Percentiles rank a stretch among this genome's conserved stretches.
These are phyloP conservation scores for Otocyon megalotis DNA, from an alignment of 2,113 vertebrate species.

Conservation along the genomic window DNA sequence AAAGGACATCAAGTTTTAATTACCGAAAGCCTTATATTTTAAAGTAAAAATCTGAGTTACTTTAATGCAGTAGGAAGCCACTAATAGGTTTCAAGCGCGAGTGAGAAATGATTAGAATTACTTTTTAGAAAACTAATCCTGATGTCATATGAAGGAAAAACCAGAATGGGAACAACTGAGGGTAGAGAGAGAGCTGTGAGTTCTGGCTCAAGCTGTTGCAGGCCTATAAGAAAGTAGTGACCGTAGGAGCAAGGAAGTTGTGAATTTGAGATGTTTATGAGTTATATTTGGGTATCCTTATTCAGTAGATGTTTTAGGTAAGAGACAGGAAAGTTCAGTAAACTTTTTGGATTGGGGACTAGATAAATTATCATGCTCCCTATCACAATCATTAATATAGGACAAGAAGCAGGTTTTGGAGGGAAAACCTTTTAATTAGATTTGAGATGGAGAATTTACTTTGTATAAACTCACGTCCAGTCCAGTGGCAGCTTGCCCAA, in stretches of 20 bases:
- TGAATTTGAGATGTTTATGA: neutral
- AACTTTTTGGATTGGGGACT: neutral
- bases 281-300: neutral
- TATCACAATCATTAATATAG: neutral
- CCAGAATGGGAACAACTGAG: neutral
- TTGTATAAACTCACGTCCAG: conserved; percentile 27
- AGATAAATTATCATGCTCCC: neutral
- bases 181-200: neutral
- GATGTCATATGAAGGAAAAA: conserved; percentile 3
- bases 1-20: neutral
- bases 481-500: neutral
- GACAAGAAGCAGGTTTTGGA: neutral
- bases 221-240: neutral
- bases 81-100: neutral
- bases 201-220: neutral
- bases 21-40: neutral
- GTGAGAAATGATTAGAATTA: neutral
- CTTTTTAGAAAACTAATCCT: conserved; percentile 6
- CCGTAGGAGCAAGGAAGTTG: neutral
- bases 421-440: neutral
- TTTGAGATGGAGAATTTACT: conserved; percentile 3
- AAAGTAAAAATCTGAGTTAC: neutral
- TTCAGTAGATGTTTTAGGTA: neutral
- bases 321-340: neutral
- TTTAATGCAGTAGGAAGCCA: neutral